phyloP scores from a whole-genome alignment of 2,888 invertebrate species.

The Habrosyne pyritoides region DNA sequence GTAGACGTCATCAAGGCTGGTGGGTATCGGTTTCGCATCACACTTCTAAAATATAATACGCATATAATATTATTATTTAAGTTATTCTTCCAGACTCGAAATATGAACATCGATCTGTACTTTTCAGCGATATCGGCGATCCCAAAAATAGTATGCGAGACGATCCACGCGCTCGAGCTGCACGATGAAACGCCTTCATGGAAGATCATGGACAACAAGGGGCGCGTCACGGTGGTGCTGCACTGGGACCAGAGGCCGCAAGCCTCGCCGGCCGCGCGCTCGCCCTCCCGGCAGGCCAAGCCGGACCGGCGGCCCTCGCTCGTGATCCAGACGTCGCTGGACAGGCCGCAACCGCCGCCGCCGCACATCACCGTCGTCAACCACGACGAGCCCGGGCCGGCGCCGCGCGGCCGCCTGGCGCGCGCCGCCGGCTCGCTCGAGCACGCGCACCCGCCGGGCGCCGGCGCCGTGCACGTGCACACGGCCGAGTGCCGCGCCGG shows the following conservation, averaged over 20 bases:
- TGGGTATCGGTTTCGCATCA: conserved; percentile 63
- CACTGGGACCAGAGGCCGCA: conserved; percentile 97
- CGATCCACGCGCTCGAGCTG: conserved; percentile 96
- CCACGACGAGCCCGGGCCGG: conserved; percentile 90
- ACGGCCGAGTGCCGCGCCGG: conserved; percentile 89
- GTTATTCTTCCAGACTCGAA: background rate
- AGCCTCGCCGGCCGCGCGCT: conserved; percentile 84
- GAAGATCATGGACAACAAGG: conserved; percentile 99
- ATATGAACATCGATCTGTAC: background rate
- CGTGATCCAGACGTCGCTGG: conserved; percentile 90
- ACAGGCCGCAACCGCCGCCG: conserved; percentile 87
- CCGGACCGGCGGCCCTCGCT: conserved; percentile 87
- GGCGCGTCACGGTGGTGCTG: conserved; percentile 97
- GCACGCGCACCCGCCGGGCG: conserved; percentile 65
- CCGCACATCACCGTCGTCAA: conserved; percentile 97
- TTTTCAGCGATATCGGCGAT: conserved; percentile 95
- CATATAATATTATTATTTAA: no score
- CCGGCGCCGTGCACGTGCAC: conserved; percentile 90
- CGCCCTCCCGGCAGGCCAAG: conserved; percentile 77
- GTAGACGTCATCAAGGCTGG: conserved; percentile 98
- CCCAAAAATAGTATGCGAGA: conserved; percentile 98
- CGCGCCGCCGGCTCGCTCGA: conserved; percentile 87
- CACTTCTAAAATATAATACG: no score
- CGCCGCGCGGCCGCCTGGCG: conserved; percentile 87
- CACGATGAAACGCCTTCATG: conserved; percentile 98